Evolutionary conservation across 2,888 invertebrate genomes (phyloP), one percentile per base, ranked within the genome.

Genomic region (Brachypalpus laphriformis): DNA sequence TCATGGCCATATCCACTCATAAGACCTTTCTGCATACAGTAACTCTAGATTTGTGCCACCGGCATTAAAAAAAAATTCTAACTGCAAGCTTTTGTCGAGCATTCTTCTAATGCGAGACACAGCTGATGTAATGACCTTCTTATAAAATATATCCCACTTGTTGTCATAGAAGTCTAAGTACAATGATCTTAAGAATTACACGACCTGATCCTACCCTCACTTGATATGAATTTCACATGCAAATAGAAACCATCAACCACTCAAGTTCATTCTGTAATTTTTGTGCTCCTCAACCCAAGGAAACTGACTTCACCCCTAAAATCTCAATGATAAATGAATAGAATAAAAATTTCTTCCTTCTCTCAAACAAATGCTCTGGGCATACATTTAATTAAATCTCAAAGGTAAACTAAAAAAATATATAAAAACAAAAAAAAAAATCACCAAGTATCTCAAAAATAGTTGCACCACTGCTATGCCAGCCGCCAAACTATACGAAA

Each of bases 401-500:
- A 77, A 82, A 71, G 71, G 40, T 54, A 61, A 34, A 34, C 34
- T 34, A 34, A 8, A 34, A 8, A 18, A 47, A n/a, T n/a, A n/a
- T n/a, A n/a, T n/a, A n/a, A 51, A 49, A 40, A 22, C 16, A 72
- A 28, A 47, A 51, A 49, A 47, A 22, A 18, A 72, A 25, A 59
- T 31, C 54, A 70, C 61, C 45, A 42, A 83, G 63, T 61, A 80
- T 54, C 63, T 75, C 74, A 65, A 51, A 74, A 85, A 85, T 71
- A 85, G 71, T 85, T 85, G 85, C 81, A 85, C 71, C 85, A 81
- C 70, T 81, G 75, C 71, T 85, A 59, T 76, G 66, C 75, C 77
- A 81, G 85, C 85, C 81, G 81, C 85, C 75, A 85, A 81, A 66
- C 71, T 20, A 80, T 76, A 81, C 86, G 82, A 86, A 86, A 86